Evolutionary conservation across 2,113 vertebrate species (phyloP), one percentile per base, ranked within the genome.

Genomic region (Pollachius pollachius): DNA sequence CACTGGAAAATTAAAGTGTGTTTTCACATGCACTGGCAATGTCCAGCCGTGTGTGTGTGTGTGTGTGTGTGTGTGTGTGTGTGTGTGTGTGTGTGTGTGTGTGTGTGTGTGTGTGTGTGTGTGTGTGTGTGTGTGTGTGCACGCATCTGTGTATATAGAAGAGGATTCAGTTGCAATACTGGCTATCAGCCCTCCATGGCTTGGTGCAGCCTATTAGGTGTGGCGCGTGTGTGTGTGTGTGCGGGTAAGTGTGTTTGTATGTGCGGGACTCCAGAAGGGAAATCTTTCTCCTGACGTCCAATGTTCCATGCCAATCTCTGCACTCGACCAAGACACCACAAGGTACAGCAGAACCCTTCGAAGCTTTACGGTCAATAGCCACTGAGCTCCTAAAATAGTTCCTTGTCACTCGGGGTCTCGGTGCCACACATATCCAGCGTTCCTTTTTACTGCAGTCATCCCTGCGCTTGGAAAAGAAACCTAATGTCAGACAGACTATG

Each of bases 1-100:
- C 62, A 27, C 71, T 91, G 88, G 87, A 89, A 91, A 92, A 83
- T 86, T 9, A 9, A 12, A 48, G 41, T 48, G 41, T 86, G 81
- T 82, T 79, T 70, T 68, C 56, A 71, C 58, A 79, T 72, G 74
- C 74, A 17, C 56, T 77, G 65, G 72, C 52, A 37, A 76, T 76
- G 73, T 82, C 70, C 66, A 81, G 67, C 71, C 71, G 56, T 67
- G 52, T 71, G 65, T 78, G 63, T 60, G 72, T 68, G 56, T 73
- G 72, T 64, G 63, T 67, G 25, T 69, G 65, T 67, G 58, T 63
- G 58, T 65, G 59, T 48, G 37, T 65, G n/a, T 70, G 62, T 75
- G 66, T 48, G 62, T 62, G 58, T 63, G 70, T 63, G 65, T 70
- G 56, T 64, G 52, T 70, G 64, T 77, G 63, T 60, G 72, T 68